Percentiles rank a stretch among this genome's conserved stretches.
Evolutionary conservation across 37 sponge, comb jelly and placozoan species (phyloP).

Genomic region (Bolinopsis microptera): DNA sequence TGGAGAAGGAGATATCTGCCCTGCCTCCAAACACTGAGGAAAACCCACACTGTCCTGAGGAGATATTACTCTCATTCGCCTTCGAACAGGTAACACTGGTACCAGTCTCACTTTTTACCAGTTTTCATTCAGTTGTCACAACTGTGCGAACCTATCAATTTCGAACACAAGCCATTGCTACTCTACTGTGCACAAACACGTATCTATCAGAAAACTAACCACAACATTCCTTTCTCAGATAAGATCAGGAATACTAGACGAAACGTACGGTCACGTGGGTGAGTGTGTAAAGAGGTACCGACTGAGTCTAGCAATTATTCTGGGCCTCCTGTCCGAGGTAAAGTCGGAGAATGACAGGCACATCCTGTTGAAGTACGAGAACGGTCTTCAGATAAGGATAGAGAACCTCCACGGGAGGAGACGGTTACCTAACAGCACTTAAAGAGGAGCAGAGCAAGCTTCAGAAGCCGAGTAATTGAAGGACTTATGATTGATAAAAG

Average conservation of each 20-base stretch:
- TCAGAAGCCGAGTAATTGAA: too few relatives aligned
- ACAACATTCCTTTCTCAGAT: constrained; percentile 53
- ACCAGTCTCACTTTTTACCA: neutral
- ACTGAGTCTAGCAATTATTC: constrained; percentile 40
- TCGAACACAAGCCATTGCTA: too few relatives aligned
- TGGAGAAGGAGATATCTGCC: constrained; percentile 35
- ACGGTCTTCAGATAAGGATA: constrained; percentile 51
- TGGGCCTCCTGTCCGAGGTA: constrained; percentile 25
- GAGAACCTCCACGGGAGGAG: constrained; percentile 23
- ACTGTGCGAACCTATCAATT: too few relatives aligned
- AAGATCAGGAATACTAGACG: constrained; percentile 46
- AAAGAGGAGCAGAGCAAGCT: too few relatives aligned
- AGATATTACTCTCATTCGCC: constrained; percentile 22
- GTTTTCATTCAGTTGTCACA: neutral
- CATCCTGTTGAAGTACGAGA: constrained; percentile 50
- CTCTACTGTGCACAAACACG: too few relatives aligned
- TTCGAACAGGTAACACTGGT: constrained; percentile 30
- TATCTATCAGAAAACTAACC: too few relatives aligned
- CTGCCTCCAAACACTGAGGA: constrained; percentile 2
- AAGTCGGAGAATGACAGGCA: neutral
- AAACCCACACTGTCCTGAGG: constrained; percentile 18
- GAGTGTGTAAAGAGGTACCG: constrained; percentile 58
- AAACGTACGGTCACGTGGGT: constrained; percentile 50
- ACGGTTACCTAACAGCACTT: too few relatives aligned
- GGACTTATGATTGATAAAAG: too few relatives aligned